Percentiles rank a stretch among this genome's conserved stretches.
phyloP scores from a whole-genome alignment of 2,888 invertebrate species.

The Cosmia pyralina region DNA sequence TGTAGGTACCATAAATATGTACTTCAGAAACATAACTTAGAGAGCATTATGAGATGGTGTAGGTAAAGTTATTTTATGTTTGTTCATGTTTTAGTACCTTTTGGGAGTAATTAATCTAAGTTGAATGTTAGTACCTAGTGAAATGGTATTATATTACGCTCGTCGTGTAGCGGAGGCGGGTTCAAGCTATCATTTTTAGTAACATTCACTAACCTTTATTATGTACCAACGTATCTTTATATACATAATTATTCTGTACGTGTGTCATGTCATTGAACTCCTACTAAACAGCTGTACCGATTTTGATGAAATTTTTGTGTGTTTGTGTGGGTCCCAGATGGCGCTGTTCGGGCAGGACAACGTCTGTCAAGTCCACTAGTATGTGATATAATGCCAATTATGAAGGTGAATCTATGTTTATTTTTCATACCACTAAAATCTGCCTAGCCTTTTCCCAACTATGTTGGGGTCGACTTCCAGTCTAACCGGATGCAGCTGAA shows the following conservation, averaged over 20 bases:
- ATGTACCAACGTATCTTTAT: not conserved
- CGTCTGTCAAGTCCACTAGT: too few relatives aligned
- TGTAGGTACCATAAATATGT: not conserved
- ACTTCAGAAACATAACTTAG: conserved; percentile 33
- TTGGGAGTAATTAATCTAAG: conserved; percentile 51
- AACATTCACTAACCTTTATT: not conserved
- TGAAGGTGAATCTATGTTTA: not conserved
- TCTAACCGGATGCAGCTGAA: too few relatives aligned
- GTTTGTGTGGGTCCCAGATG: too few relatives aligned
- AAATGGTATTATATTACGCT: conserved; percentile 22
- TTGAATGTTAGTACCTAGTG: conserved; percentile 37
- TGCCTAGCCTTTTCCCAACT: too few relatives aligned
- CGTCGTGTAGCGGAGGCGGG: not conserved
- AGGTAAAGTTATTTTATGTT: conserved; percentile 53
- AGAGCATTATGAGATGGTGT: conserved; percentile 34
- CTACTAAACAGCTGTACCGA: too few relatives aligned
- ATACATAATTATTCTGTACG: too few relatives aligned
- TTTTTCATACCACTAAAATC: not conserved
- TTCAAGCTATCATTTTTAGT: not conserved
- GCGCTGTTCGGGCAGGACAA: too few relatives aligned
- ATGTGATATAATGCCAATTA: not conserved
- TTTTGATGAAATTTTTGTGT: too few relatives aligned
- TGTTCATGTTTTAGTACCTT: conserved; percentile 55
- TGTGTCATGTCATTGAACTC: too few relatives aligned
- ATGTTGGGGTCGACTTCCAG: too few relatives aligned